A percentile compares a stretch with the other conserved stretches of the same genome.
Conservation (phyloP, 2,113 vertebrate species). For the Narcine bancroftii region DNA sequence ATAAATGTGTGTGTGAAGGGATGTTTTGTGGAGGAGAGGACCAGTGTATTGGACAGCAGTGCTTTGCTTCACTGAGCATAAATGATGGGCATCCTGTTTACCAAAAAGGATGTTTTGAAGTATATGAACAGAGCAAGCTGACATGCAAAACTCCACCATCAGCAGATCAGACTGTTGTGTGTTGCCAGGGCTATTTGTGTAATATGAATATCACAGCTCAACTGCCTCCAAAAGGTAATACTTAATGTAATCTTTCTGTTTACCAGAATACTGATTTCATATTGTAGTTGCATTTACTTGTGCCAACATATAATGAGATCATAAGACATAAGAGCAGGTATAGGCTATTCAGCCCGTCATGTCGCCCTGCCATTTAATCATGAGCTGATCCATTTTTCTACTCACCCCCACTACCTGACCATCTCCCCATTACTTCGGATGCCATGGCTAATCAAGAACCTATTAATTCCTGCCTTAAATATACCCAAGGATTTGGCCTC, state of each 20-base stretch:
- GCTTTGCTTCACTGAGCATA: constrained; percentile 81
- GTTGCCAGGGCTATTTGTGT: constrained; percentile 87
- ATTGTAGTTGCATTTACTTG: neutral
- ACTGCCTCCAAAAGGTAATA: constrained; percentile 75
- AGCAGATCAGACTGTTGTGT: constrained; percentile 85
- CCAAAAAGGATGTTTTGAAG: constrained; percentile 94
- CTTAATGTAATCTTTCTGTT: neutral
- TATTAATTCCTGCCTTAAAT: no score
- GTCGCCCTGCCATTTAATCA: no score
- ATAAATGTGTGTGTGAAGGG: constrained; percentile 88
- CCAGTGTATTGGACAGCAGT: constrained; percentile 86
- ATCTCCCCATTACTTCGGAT: no score
- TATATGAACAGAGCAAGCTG: constrained; percentile 86
- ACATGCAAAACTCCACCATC: constrained; percentile 92
- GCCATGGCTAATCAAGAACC: no score
- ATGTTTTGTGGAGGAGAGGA: constrained; percentile 72
- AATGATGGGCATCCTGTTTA: constrained; percentile 68
- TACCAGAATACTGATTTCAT: neutral
- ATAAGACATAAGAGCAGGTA: no score
- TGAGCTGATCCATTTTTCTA: no score
- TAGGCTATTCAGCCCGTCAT: no score
- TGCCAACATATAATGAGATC: neutral
- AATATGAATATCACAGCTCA: constrained; percentile 85
- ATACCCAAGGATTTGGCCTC: no score
- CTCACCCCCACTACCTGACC: no score